Evolutionary conservation across 2,888 invertebrate species (phyloP).

Genomic region (Caenorhabditis japonica): DNA sequence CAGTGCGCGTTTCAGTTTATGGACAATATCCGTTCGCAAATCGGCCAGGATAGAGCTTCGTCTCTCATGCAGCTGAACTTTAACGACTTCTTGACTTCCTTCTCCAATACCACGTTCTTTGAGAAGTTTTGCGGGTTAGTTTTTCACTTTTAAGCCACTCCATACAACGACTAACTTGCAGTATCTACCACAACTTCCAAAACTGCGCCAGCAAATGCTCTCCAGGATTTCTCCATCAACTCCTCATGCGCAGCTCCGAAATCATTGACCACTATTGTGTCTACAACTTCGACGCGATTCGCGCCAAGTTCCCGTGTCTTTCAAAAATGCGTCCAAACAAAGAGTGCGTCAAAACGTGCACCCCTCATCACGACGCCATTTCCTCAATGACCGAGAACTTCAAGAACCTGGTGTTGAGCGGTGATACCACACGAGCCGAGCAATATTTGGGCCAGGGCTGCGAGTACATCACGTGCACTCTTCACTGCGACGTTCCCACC

Average conservation of each 20-base stretch:
- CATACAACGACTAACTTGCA: constrained; percentile 29
- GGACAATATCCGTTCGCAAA: constrained; percentile 66
- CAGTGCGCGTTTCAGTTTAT: constrained; percentile 74
- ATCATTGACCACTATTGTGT: constrained; percentile 76
- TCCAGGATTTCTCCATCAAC: constrained; percentile 73
- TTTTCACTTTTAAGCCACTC: too few relatives aligned
- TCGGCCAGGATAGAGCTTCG: constrained; percentile 67
- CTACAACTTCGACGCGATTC: constrained; percentile 72
- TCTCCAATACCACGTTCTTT: constrained; percentile 73
- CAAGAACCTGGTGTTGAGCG: constrained; percentile 70
- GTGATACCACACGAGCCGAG: constrained; percentile 72
- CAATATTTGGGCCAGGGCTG: constrained; percentile 72
- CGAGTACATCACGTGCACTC: constrained; percentile 75
- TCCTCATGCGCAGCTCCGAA: constrained; percentile 70
- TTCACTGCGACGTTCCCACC: constrained; percentile 74
- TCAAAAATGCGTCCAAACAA: constrained; percentile 61
- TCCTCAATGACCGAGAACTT: constrained; percentile 63
- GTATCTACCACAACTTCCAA: constrained; percentile 74
- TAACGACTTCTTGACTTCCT: constrained; percentile 74
- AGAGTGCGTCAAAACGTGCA: constrained; percentile 72
- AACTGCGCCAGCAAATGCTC: constrained; percentile 72
- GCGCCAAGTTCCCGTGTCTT: constrained; percentile 72
- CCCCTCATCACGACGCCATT: constrained; percentile 72
- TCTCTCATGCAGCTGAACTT: constrained; percentile 71
- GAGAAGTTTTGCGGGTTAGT: constrained; percentile 74